Evolutionary conservation across 2,888 invertebrate species (phyloP).

Genomic region (Drosophila neotestacea): DNA sequence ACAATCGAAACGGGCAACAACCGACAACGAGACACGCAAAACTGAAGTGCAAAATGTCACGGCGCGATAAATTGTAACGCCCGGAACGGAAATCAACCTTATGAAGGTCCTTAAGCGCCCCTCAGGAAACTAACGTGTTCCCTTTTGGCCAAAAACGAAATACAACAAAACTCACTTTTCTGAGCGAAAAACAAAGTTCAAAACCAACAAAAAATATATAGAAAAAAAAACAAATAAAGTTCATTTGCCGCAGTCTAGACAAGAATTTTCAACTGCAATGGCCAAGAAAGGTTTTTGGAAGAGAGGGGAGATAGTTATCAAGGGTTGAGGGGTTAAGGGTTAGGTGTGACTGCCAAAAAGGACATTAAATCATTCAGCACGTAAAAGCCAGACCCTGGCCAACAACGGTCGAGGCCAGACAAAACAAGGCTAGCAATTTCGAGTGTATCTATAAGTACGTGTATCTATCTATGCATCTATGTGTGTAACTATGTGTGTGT

Average conservation of each 20-base stretch:
- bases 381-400: constrained; percentile 52
- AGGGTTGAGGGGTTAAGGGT: constrained; percentile 16
- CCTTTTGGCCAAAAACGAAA: constrained; percentile 29
- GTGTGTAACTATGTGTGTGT: constrained; percentile 8
- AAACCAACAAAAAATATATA: constrained; percentile 30
- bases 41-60: constrained; percentile 78
- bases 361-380: constrained; percentile 80
- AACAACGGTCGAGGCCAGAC: constrained; percentile 60
- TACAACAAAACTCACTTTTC: constrained; percentile 73
- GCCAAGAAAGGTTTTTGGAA: not conserved
- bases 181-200: not conserved
- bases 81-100: constrained; percentile 49
- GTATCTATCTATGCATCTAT: constrained; percentile 10
- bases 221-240: constrained; percentile 47
- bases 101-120: constrained; percentile 66
- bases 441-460: constrained; percentile 27
- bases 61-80: constrained; percentile 74
- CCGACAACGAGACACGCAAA: constrained; percentile 57
- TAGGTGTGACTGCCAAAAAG: constrained; percentile 77
- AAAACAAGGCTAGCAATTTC: constrained; percentile 62
- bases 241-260: constrained; percentile 80
- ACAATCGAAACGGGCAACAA: constrained; percentile 29
- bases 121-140: constrained; percentile 27
- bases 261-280: constrained; percentile 70
- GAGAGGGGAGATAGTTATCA: constrained; percentile 15